Percentiles rank a stretch among this genome's conserved stretches.
Evolutionary conservation across 2,888 invertebrate genomes (phyloP).

Genomic region (Capitulum mitella): DNA sequence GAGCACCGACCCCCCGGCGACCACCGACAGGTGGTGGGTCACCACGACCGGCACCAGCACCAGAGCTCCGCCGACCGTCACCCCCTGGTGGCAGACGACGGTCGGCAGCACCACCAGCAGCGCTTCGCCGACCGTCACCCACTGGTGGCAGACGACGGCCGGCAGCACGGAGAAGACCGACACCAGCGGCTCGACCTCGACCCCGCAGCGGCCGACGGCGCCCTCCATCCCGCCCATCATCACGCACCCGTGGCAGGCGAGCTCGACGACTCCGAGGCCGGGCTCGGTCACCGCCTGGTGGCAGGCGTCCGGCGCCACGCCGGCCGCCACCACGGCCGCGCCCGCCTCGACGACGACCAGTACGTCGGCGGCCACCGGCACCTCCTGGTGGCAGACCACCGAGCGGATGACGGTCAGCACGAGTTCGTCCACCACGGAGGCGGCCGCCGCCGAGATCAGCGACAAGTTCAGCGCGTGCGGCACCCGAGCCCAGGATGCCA

Average conservation of each 20-base stretch:
- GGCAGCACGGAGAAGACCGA: not conserved
- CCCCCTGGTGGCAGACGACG: too few relatives aligned
- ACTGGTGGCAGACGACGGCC: slow-evolving; percentile 11
- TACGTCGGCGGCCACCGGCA: not conserved
- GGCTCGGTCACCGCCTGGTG: not conserved
- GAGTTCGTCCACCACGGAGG: not conserved
- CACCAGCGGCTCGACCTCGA: not conserved
- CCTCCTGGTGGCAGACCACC: slow-evolving; percentile 23
- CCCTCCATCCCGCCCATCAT: not conserved
- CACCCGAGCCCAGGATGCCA: not conserved
- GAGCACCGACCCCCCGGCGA: not conserved
- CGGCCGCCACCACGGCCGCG: not conserved
- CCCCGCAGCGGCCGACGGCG: not conserved
- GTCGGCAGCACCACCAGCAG: not conserved
- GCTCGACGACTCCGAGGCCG: not conserved
- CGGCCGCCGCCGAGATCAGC: not conserved
- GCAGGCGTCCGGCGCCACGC: not conserved
- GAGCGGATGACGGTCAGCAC: not conserved
- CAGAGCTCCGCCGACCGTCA: too few relatives aligned
- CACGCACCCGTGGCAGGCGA: not conserved
- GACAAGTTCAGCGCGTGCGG: not conserved
- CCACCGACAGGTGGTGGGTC: too few relatives aligned
- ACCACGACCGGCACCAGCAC: too few relatives aligned
- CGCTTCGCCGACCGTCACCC: not conserved
- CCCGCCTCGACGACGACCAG: not conserved